Evolutionary conservation across 2,797 vertebrate species (phyloP).

Genomic region (Coendou prehensilis): DNA sequence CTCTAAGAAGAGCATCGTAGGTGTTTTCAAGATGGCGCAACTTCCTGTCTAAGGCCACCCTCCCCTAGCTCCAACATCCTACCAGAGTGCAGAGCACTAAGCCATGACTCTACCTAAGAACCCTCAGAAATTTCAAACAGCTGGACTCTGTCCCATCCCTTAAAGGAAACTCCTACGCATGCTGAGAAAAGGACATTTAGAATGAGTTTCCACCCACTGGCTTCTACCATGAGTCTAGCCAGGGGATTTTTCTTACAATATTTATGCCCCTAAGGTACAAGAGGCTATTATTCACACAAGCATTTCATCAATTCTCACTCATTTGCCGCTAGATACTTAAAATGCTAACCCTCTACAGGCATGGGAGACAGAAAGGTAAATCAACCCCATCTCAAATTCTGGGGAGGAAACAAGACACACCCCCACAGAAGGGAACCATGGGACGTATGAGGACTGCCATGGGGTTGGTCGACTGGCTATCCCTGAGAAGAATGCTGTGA

Average conservation of each 20-base stretch:
- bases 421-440: background rate
- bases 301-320: background rate
- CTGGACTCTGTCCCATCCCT: background rate
- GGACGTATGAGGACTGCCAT: accelerated
- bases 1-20: accelerated
- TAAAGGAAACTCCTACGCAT: background rate
- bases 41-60: background rate
- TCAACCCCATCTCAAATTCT: background rate
- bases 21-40: background rate
- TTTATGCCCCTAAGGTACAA: background rate
- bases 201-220: background rate
- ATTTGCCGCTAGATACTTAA: background rate
- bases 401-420: background rate
- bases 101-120: background rate
- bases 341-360: background rate
- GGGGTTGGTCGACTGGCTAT: background rate
- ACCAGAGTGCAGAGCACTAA: background rate
- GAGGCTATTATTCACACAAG: background rate
- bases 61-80: too few species aligned
- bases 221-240: background rate
- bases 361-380: background rate
- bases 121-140: background rate
- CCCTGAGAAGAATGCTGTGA: background rate
- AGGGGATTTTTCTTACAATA: background rate
- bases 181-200: background rate